Evolutionary conservation across 2,888 invertebrate genomes (phyloP).

Genomic region (Ypsolopha scabrella): DNA sequence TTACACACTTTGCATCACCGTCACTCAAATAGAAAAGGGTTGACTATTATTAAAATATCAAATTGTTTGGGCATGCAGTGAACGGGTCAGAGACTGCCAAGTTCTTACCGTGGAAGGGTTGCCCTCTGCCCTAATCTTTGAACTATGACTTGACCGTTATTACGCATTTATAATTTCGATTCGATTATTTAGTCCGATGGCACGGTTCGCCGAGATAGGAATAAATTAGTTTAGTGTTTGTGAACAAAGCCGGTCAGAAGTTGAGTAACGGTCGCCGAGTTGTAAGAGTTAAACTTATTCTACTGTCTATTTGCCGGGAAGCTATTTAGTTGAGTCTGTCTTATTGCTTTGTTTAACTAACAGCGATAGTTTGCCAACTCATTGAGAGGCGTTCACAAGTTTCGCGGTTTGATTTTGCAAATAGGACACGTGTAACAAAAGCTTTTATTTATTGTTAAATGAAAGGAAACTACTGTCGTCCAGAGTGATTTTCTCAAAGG

Average conservation of each 20-base stretch:
- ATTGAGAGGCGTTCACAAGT: neutral
- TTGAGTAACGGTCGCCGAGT: conserved; percentile 63
- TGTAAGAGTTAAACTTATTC: conserved; percentile 52
- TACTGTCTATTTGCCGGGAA: conserved; percentile 34
- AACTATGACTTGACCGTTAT: conserved; percentile 71
- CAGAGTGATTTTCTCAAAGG: neutral
- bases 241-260: conserved; percentile 62
- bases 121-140: conserved; percentile 68
- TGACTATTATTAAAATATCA: conserved; percentile 45
- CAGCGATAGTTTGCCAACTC: conserved; percentile 26
- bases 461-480: too few relatives aligned
- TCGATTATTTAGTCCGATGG: conserved; percentile 63
- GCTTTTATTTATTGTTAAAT: too few relatives aligned
- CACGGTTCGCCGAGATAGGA: conserved; percentile 56
- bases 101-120: conserved; percentile 61
- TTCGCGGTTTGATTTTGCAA: neutral
- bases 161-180: conserved; percentile 69
- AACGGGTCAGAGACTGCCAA: conserved; percentile 33
- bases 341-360: conserved; percentile 37
- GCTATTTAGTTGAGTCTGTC: conserved; percentile 34
- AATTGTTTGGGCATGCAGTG: conserved; percentile 48
- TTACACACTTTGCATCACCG: conserved; percentile 18
- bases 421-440: too few relatives aligned
- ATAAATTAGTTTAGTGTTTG: conserved; percentile 69
- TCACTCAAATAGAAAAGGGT: conserved; percentile 13